Base-by-base conservation (phyloP, 64 coral and sea anemone genomes). In the Cladopsammia gracilis region DNA sequence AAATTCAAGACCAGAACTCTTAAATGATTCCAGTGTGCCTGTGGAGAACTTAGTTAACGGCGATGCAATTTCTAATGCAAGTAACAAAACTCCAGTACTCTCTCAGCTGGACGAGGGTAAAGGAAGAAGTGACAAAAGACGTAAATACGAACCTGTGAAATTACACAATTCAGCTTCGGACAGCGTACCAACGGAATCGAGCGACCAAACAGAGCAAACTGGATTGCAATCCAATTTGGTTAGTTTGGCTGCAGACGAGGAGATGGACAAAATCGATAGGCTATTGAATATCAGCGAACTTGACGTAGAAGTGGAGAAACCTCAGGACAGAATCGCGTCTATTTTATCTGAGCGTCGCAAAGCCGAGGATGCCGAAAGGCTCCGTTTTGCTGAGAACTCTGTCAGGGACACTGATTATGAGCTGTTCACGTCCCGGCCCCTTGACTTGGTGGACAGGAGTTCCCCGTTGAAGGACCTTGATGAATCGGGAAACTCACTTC, bases 401-500 rank as follows among this genome's bases (percentile, higher is more conserved):
- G 62, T 84, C 5, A 66, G 80, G 46, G 80, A 84, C 62, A 19
- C 80, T 66, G 80, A 84, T 66, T 84, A 84, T 49, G 80, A 84
- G 44, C 80, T 84, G 1, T 84, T 84, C 10, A 67, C 80, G 20
- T 84, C 80, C 10, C 80, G 80, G 18, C 80, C 80, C 47, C 46
- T 84, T 7, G 80, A 84, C 46, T 43, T 84, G 18, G 6, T 68
- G 62, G 80, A 84, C 45, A 45, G 80, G n/a, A 66, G 80, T 25
- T 84, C 80, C 46, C 61, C 80, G 10, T 68, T 84, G 62, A 84
- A 84, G 80, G 71, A 91, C 53, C 51, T 97, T 52, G 92, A 97
- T 14, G 96, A 94, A 24, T 87, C 90, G 14, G 96, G 93, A 74
- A 83, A 86, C 60, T 73, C 78, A 5, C 69, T 97, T 54, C 76